Evolutionary conservation across 2,888 invertebrate genomes (phyloP), one percentile per base, ranked within the genome.

Genomic region (Bombylius discolor): DNA sequence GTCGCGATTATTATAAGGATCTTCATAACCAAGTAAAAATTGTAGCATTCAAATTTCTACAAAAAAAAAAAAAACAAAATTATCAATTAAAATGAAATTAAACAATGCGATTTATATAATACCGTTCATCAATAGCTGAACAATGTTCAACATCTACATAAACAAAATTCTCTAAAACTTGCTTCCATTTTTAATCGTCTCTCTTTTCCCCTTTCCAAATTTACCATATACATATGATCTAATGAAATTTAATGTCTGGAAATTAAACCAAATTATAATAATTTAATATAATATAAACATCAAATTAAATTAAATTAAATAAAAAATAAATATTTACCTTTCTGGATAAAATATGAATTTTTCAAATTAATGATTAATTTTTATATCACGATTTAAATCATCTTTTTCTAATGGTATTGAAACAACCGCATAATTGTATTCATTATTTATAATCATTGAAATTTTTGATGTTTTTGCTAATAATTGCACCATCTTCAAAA

Each of bases 121-220:
- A 89, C 89, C 82, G 84, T 64, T 96, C 97, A 77, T 97, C 97
- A 6, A 95, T 82, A 4, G 95, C 97, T 58, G 85, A 79, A n/a
- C 90, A 73, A 54, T 81, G 69, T 53, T 82, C 82, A 1, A 81
- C 87, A n/a, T 85, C 78, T 64, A n/a, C n/a, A n/a, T 64, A 97
- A 76, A 1, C 93, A 93, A 1, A 97, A 75, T 64, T 88, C 87
- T 49, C 84, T 77, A 63, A 98, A 88, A 58, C 85, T 83, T 45
- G 77, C 68, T 55, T 82, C 71, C 97, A 99, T 99, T 63, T 90
- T 78, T 7, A 70, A 66, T 47, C 87, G 76, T 57, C 96, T 77
- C 65, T 95, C 91, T 0, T 82, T 80, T 55, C 99, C 78, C 56
- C 98, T 77, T 60, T 83, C 77, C 59, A 99, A 76, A 75, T 99